These are phyloP conservation scores for Metopia argyrocephala DNA, from an alignment of 2,888 invertebrate species.

Conservation along the genomic window DNA sequence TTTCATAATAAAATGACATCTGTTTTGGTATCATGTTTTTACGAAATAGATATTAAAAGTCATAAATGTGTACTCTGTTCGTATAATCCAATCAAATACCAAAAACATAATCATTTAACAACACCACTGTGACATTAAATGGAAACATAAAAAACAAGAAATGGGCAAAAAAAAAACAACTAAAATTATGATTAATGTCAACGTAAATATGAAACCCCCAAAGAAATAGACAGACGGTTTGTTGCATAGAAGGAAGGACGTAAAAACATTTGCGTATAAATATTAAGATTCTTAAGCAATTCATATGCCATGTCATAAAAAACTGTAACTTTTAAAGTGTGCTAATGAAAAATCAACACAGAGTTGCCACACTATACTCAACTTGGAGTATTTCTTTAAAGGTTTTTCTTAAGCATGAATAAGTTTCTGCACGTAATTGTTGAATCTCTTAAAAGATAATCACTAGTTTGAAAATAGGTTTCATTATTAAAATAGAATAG, in stretches of 20 bases:
- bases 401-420: too few relatives aligned
- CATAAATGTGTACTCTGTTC: too few relatives aligned
- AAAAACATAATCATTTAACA: slow-evolving; percentile 62
- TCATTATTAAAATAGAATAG: too few relatives aligned
- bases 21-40: slow-evolving; percentile 45
- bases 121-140: slow-evolving; percentile 59
- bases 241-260: background rate
- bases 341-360: slow-evolving; percentile 9
- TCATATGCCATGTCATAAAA: background rate
- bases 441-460: too few relatives aligned
- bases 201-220: slow-evolving; percentile 49
- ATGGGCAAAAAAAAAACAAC: background rate
- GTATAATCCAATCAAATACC: slow-evolving; percentile 49
- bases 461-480: too few relatives aligned
- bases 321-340: background rate
- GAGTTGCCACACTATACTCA: too few relatives aligned
- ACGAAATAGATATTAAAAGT: slow-evolving; percentile 34
- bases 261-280: slow-evolving; percentile 15
- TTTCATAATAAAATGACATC: slow-evolving; percentile 40
- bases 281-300: background rate
- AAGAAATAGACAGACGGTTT: slow-evolving; percentile 25
- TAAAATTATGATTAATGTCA: slow-evolving; percentile 64
- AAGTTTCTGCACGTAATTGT: too few relatives aligned
- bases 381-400: too few relatives aligned
- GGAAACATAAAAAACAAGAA: slow-evolving; percentile 18